These are phyloP conservation scores for Trichoplusia ni DNA, from an alignment of 1,140 invertebrate species.

Conservation along the genomic window DNA sequence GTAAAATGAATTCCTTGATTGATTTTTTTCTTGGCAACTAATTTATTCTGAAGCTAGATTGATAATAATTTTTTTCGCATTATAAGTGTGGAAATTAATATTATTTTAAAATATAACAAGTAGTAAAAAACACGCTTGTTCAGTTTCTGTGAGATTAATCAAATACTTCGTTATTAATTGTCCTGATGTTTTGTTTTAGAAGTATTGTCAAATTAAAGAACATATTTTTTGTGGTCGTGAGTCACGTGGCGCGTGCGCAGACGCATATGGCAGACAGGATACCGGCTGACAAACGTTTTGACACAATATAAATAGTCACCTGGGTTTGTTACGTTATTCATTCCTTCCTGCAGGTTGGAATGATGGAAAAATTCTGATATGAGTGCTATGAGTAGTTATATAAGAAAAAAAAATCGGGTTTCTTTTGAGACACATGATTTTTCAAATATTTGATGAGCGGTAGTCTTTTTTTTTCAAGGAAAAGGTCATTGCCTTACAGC, in stretches of 20 bases:
- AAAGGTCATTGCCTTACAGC: no score
- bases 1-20: no score
- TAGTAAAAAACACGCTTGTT: slow-evolving; percentile 13
- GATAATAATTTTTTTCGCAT: slow-evolving; percentile 3
- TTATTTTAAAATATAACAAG: slow-evolving; percentile 18
- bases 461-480: no score
- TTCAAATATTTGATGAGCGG: no score
- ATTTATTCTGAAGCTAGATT: slow-evolving; percentile 16
- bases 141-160: slow-evolving; percentile 18
- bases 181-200: slow-evolving; percentile 15
- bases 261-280: slow-evolving; percentile 53
- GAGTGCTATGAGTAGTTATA: no score
- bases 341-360: no score
- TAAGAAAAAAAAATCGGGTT: no score
- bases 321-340: slow-evolving; percentile 17
- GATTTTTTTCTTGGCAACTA: neutral
- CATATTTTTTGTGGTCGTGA: slow-evolving; percentile 41
- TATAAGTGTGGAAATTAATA: slow-evolving; percentile 14
- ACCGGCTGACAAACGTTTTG: neutral
- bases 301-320: slow-evolving; percentile 7
- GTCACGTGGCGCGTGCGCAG: slow-evolving; percentile 49
- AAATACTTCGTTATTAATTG: slow-evolving; percentile 20
- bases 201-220: slow-evolving; percentile 20
- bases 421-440: no score
- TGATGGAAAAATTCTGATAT: no score